A percentile compares a stretch with the other conserved stretches of the same genome.
phyloP scores from a whole-genome alignment of 1,140 invertebrate genomes.

The Ceratosolen fusciceps region DNA sequence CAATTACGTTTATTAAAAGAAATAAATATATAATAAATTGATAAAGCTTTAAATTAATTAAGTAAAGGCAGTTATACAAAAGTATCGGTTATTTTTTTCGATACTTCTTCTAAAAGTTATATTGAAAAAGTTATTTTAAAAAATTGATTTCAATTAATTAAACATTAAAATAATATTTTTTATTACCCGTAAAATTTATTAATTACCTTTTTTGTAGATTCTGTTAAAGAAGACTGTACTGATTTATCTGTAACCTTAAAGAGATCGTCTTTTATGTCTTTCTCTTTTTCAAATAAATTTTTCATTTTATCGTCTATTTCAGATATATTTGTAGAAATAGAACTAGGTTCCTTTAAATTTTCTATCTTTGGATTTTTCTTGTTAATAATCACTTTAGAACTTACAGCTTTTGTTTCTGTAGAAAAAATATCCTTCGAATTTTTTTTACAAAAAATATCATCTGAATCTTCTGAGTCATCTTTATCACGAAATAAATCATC shows the following conservation, averaged over 20 bases:
- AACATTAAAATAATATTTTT: background rate
- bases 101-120: too few relatives aligned
- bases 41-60: too few relatives aligned
- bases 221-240: conserved; percentile 6
- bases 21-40: too few relatives aligned
- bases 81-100: too few relatives aligned
- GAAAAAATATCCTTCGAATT: conserved; percentile 53
- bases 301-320: conserved; percentile 53
- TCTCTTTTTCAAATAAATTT: conserved; percentile 59
- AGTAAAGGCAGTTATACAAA: too few relatives aligned
- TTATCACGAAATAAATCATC: conserved; percentile 68
- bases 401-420: conserved; percentile 44
- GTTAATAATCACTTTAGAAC: conserved; percentile 30
- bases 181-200: background rate
- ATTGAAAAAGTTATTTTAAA: too few relatives aligned
- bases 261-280: conserved; percentile 57
- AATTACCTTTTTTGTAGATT: conserved; percentile 51
- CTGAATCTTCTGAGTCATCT: conserved; percentile 69
- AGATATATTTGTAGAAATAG: conserved; percentile 57
- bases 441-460: conserved; percentile 65
- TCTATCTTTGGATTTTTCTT: conserved; percentile 23
- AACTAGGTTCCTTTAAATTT: conserved; percentile 24
- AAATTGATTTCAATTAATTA: too few relatives aligned
- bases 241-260: conserved; percentile 53
- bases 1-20: too few relatives aligned